phyloP scores from a whole-genome alignment of 2,113 vertebrate species.

The Spheniscus mendiculus region DNA sequence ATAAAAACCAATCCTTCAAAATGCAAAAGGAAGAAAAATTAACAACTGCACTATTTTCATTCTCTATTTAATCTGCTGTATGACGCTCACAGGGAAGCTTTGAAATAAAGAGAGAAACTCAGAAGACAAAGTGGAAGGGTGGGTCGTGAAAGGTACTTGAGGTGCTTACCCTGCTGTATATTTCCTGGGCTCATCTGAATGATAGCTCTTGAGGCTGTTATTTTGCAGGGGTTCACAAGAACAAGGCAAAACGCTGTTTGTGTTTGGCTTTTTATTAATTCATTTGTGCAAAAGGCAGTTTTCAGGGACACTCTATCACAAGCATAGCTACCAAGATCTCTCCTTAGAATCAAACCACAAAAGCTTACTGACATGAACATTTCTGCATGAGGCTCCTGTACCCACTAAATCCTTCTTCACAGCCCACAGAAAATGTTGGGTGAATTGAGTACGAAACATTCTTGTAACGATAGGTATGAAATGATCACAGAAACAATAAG shows the following conservation, averaged over 20 bases:
- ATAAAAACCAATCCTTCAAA: neutral
- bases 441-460: neutral
- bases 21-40: neutral
- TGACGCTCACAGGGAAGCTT: neutral
- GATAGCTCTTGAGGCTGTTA: neutral
- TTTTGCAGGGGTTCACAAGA: neutral
- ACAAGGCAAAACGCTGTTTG: neutral
- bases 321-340: neutral
- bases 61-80: neutral
- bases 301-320: neutral
- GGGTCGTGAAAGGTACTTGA: neutral
- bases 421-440: neutral
- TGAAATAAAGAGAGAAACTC: neutral
- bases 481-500: neutral
- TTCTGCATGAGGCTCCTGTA: neutral
- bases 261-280: neutral
- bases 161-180: neutral
- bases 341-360: neutral
- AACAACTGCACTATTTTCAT: neutral
- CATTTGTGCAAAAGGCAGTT: neutral
- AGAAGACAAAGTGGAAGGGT: neutral
- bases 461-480: neutral
- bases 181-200: neutral
- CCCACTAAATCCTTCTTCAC: neutral
- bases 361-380: neutral